Base-by-base conservation (phyloP, 2,113 vertebrate species). In the Platycercus adscitus region DNA sequence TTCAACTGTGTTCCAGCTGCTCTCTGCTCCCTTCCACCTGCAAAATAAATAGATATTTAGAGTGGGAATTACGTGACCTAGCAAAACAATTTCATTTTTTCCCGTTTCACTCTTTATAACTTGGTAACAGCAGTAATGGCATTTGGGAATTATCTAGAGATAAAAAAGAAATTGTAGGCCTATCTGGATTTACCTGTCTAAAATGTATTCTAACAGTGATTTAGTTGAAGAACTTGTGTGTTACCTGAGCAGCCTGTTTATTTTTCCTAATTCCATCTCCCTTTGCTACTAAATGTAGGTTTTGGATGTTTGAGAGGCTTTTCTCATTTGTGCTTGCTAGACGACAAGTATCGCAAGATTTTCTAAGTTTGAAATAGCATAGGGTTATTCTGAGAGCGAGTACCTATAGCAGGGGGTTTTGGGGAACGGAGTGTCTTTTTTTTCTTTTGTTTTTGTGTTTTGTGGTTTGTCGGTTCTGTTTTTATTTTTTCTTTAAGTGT, bases 1-100 rank as follows among this genome's bases (percentile, higher is more conserved):
- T 33, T 87, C 81, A 89, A 55, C 81, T 91, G 72, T 64, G 55
- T n/a, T 85, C 70, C 85, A 89, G 78, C 75, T 61, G 15, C 78
- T 44, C 15, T 6, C 90, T 7, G 24, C 83, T 92, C 37, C 58
- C 56, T 80, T 64, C 70, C 19, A 12, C 15, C 61, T 37, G 28
- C 39, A 31, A 66, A 86, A 37, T 49, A 86, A 90, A 81, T 81
- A 61, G 81, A 60, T 82, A 76, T 71, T 89, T 85, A 55, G 46
- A 63, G 63, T 49, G 72, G 69, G 28, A 76, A 80, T 86, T 77
- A 9, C 21, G 13, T 80, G 73, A 73, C 37, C 69, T 73, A 66
- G 60, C 50, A 83, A 83, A 84, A 25, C 28, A 33, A 35, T 63
- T 81, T 49, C n/a, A 1, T 49, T 20, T 84, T 91, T 78, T 78